Evolutionary conservation across 2,888 invertebrate genomes (phyloP), one percentile per base, ranked within the genome.

Genomic region (Dynastes maya): DNA sequence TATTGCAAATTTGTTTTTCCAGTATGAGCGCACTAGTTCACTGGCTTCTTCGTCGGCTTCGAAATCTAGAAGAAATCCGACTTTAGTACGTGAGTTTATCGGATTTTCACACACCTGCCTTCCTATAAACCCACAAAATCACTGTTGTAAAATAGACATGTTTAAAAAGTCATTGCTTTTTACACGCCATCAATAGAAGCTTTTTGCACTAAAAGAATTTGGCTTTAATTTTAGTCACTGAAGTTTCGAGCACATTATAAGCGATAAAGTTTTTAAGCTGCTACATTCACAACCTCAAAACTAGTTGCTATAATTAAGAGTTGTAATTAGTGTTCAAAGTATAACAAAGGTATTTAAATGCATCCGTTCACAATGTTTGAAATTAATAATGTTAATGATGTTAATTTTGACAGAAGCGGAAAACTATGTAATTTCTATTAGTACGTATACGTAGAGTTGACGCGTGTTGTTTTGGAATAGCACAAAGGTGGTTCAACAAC

Each of bases 21-120:
- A 72, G 72, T 72, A 72, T 32, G 72, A 58, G 22, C 72, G 40
- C 37, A 58, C 72, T 72, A 72, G 40, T 58, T 72, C 72, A 37
- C 29, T 72, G 55, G 37, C 16, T 61, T 58, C 51, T 51, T 51
- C 68, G 51, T 68, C 68, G 29, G 51, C 68, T 68, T 40, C 58
- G 58, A 58, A 72, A 58, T 27, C 68, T 68, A 27, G 72, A 72
- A 72, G 72, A 72, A 58, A 72, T 72, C 72, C 72, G 16, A 72
- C 72, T 58, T 53, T 72, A 58, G 72, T 72, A 72, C 72, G 72
- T 72, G 72, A 72, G 72, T 72, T 72, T 61, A 61, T 37, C 29
- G 72, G 72, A 58, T 72, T 58, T 72, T 40, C 45, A 72, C 51
- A 40, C 27, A 72, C 37, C 40, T 8, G 45, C 45, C 45, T 45